Percentiles rank a stretch among this genome's conserved stretches.
Conservation (phyloP, 2,888 invertebrate species). For the Drosophila anomalata region DNA sequence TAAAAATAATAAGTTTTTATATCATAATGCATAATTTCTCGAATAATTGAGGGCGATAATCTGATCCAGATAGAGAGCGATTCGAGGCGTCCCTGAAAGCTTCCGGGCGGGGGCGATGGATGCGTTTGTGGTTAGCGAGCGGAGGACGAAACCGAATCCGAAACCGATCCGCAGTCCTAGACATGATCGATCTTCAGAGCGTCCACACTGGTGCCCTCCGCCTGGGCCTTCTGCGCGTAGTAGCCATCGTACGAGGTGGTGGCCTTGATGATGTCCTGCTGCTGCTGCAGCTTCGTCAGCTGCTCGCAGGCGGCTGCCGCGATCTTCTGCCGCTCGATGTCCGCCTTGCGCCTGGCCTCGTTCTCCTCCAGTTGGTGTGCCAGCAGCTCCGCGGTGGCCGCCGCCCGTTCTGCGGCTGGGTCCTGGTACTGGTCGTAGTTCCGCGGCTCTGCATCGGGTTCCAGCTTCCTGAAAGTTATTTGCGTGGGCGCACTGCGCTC, state of each 20-base stretch:
- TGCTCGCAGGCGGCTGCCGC: slow-evolving; percentile 80
- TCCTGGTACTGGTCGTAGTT: slow-evolving; percentile 74
- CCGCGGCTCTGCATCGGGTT: slow-evolving; percentile 65
- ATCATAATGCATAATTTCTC: slow-evolving; percentile 32
- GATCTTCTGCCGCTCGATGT: slow-evolving; percentile 75
- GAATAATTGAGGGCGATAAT: slow-evolving; percentile 30
- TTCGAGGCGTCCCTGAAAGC: slow-evolving; percentile 30
- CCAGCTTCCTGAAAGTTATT: slow-evolving; percentile 58
- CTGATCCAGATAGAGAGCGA: slow-evolving; percentile 38
- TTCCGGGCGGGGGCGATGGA: slow-evolving; percentile 32
- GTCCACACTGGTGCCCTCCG: slow-evolving; percentile 66
- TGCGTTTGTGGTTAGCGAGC: slow-evolving; percentile 14
- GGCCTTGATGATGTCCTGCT: slow-evolving; percentile 73
- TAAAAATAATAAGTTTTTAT: slow-evolving; percentile 35
- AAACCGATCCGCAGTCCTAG: slow-evolving; percentile 25
- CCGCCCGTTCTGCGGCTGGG: slow-evolving; percentile 70
- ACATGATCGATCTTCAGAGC: slow-evolving; percentile 73
- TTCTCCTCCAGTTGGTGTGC: slow-evolving; percentile 80
- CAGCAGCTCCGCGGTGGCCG: slow-evolving; percentile 79
- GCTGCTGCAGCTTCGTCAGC: slow-evolving; percentile 68
- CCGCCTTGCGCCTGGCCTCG: slow-evolving; percentile 76
- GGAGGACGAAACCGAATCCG: neutral
- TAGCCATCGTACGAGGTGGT: slow-evolving; percentile 74
- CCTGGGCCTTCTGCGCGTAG: slow-evolving; percentile 70
- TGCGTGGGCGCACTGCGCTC: slow-evolving; percentile 44